Evolutionary conservation across 2,888 invertebrate genomes (phyloP), one percentile per base, ranked within the genome.

Genomic region (Romanomermis culicivorax): DNA sequence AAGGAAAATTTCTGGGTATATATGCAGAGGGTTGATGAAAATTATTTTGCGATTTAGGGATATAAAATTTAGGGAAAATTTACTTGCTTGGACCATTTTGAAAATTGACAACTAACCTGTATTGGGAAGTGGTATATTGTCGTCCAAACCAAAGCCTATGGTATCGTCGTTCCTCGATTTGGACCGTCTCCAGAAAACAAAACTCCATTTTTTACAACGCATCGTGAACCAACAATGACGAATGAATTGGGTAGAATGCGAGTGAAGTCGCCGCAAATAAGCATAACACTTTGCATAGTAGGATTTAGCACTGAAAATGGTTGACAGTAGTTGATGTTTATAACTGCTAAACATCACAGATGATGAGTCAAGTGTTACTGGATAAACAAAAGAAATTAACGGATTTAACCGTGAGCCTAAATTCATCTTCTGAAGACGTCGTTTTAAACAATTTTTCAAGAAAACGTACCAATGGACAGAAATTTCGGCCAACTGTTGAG

Each of bases 121-220:
- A 49, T 82, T 79, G 1, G 89, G 88, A 68, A 89, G 75, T 24
- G 79, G 77, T 68, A 85, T 84, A 68, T 85, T 85, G 61, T 75
- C 72, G 58, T 79, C 78, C 25, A 80, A 71, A 51, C 79, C 78
- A 43, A 67, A 81, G 73, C 30, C 29, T 42, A n/a, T 29, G 29
- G 26, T 20, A 23, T 52, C 23, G 17, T 26, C 23, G 2, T 36
- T 42, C 11, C 11, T 4, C 7, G 20, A 36, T 3, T 29, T 30
- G n/a, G n/a, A n/a, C 27, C 50, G 50, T 29, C 50, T 27, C 50
- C 50, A 49, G 7, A 49, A 49, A n/a, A 27, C 11, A 14, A 49
- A n/a, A 11, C 27, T 27, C 50, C 50, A 49, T 49, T 49, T 29
- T 29, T 49, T 49, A 23, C 26, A 43, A 25, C 52, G n/a, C 2